Evolutionary conservation across 1,140 invertebrate species (phyloP).

Genomic region (Cotesia glomerata): DNA sequence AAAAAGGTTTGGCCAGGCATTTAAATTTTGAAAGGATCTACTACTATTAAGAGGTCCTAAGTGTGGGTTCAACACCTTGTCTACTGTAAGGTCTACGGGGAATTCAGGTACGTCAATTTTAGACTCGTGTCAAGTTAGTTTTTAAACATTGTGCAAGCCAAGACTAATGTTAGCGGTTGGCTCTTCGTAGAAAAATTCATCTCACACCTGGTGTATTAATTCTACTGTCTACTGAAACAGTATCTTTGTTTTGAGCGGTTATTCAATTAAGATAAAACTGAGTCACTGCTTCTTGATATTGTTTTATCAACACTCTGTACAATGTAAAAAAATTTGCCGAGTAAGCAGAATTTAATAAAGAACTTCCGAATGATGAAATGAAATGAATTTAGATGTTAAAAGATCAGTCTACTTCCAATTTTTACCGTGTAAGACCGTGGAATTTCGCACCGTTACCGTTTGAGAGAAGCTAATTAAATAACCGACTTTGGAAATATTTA

Average conservation of each 20-base stretch:
- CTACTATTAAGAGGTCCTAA: too few species aligned
- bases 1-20: too few species aligned
- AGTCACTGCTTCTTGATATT: not conserved
- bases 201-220: not conserved
- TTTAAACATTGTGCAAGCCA: not conserved
- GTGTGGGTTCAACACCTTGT: too few species aligned
- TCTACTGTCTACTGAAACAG: not conserved
- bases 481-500: not conserved
- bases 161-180: not conserved
- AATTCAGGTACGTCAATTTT: not conserved
- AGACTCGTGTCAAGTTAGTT: too few species aligned
- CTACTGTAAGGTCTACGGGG: too few species aligned
- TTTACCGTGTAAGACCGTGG: not conserved
- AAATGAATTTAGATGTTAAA: too few species aligned
- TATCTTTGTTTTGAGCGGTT: not conserved
- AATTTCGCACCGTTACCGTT: not conserved
- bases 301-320: not conserved
- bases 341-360: too few species aligned
- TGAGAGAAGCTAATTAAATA: not conserved
- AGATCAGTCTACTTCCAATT: too few species aligned
- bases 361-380: too few species aligned
- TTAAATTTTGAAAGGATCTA: too few species aligned
- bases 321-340: too few species aligned
- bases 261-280: not conserved
- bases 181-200: not conserved